These are phyloP conservation scores for Sylvilagus floridanus DNA, from an alignment of 2,797 vertebrate species.

Conservation along the genomic window DNA sequence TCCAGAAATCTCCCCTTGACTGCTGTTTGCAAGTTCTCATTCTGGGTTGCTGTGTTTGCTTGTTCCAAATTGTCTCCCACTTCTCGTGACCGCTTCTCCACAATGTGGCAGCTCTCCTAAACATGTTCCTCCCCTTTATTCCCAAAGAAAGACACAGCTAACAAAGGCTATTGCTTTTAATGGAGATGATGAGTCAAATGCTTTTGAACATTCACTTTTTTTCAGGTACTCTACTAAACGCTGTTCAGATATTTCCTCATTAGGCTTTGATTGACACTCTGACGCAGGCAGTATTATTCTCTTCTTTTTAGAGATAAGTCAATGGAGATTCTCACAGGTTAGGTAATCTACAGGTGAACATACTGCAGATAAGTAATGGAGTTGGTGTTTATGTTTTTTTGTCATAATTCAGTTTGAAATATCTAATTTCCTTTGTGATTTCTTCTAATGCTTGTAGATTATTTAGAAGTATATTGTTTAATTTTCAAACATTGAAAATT, in stretches of 20 bases:
- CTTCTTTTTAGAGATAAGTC: not conserved
- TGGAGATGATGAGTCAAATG: not conserved
- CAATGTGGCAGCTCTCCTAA: not conserved
- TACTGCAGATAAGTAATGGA: not conserved
- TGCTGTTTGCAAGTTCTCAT: not conserved
- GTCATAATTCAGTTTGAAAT: conserved; percentile 2
- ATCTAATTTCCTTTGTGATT: conserved; percentile 27
- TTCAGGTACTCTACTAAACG: not conserved
- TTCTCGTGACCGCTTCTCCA: not conserved
- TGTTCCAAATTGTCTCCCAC: not conserved
- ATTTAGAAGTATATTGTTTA: not conserved
- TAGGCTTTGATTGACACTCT: not conserved
- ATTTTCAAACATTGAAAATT: conserved; percentile 1
- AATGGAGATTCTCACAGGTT: not conserved
- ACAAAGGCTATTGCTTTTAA: not conserved
- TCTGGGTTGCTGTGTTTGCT: not conserved
- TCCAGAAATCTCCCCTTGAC: not conserved
- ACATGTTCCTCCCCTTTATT: not conserved
- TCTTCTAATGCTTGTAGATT: not conserved
- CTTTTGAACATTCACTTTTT: not conserved
- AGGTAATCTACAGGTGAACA: not conserved
- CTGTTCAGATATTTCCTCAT: not conserved
- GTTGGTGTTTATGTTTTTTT: not conserved
- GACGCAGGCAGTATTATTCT: not conserved
- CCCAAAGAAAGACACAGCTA: not conserved